Conservation (phyloP, 1,140 invertebrate genomes). For the Lordiphosa stackelbergi region DNA sequence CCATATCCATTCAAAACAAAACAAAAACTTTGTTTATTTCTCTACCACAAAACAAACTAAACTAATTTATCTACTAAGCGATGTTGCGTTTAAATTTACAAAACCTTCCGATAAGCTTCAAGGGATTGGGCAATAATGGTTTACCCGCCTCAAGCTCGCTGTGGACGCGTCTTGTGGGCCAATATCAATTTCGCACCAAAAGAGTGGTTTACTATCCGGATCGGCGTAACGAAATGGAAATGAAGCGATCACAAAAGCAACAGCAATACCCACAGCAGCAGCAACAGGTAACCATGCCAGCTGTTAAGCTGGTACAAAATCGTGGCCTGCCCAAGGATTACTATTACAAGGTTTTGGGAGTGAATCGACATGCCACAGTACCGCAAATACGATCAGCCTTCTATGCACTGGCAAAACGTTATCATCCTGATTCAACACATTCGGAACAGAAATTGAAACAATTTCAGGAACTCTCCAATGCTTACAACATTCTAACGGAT, state of each 20-base stretch:
- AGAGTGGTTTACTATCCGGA: conserved; percentile 61
- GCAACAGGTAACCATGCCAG: conserved; percentile 1
- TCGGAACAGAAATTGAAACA: conserved; percentile 83
- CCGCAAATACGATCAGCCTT: conserved; percentile 92
- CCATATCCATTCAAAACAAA: background rate
- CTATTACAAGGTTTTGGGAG: conserved; percentile 90
- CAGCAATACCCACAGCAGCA: conserved; percentile 1
- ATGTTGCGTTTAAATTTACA: conserved; percentile 52
- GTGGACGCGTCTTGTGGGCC: conserved; percentile 34
- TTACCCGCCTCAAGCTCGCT: conserved; percentile 6
- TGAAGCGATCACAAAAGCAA: conserved; percentile 17
- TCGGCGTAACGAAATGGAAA: conserved; percentile 36
- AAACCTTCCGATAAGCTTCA: conserved; percentile 12
- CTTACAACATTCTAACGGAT: conserved; percentile 90
- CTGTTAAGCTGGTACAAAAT: conserved; percentile 24
- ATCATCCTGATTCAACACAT: conserved; percentile 85
- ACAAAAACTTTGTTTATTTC: conserved; percentile 4
- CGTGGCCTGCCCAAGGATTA: conserved; percentile 84
- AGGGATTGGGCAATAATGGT: background rate
- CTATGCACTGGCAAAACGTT: conserved; percentile 84
- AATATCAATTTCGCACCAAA: conserved; percentile 58
- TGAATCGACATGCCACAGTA: conserved; percentile 84
- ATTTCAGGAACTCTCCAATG: conserved; percentile 93
- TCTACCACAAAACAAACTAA: background rate
- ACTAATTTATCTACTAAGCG: background rate